Evolutionary conservation across 2,888 invertebrate species (phyloP), one percentile per base, ranked within the genome.

Genomic region (Agrotis ipsilon): DNA sequence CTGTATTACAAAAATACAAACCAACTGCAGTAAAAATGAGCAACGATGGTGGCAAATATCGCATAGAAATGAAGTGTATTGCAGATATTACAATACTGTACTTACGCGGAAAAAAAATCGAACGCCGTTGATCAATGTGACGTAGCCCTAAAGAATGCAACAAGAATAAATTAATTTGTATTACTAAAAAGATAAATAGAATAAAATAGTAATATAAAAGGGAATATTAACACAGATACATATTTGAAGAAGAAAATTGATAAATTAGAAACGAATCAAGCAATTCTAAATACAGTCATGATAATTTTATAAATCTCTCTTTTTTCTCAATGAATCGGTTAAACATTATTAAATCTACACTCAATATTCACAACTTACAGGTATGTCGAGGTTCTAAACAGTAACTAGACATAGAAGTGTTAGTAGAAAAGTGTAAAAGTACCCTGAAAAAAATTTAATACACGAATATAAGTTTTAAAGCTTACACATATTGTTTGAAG

Each of bases 361-460:
- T 57, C 71, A 78, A 52, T 75, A 75, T 73, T 73, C 69, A 78
- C 68, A 79, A 74, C 61, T 76, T 75, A 78, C 55, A 66, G 46
- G 68, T 68, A 75, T 70, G 19, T 45, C 65, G 49, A 72, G 64
- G 65, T 63, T 77, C 80, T 83, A 80, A 75, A 67, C 73, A 81
- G 68, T 79, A 76, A 51, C 72, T 81, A 81, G 68, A 69, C 63
- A 61, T 70, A 70, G 73, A 79, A 78, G 71, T 80, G 73, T 77
- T 68, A 86, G 89, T 93, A 93, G 91, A 94, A 93, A 93, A 93
- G 91, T 94, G 90, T 92, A 94, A 94, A 94, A 93, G 88, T 93
- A 94, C 93, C 93, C 94, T 93, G 93, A 89, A 88, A 90, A 51
- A 75, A 85, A 86, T 77, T 64, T 81, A 80, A 77, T 78, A 78